A percentile compares a stretch with the other conserved stretches of the same genome.
These are phyloP conservation scores for Chirona hameri DNA, from an alignment of 2,888 invertebrate species.

Conservation along the genomic window DNA sequence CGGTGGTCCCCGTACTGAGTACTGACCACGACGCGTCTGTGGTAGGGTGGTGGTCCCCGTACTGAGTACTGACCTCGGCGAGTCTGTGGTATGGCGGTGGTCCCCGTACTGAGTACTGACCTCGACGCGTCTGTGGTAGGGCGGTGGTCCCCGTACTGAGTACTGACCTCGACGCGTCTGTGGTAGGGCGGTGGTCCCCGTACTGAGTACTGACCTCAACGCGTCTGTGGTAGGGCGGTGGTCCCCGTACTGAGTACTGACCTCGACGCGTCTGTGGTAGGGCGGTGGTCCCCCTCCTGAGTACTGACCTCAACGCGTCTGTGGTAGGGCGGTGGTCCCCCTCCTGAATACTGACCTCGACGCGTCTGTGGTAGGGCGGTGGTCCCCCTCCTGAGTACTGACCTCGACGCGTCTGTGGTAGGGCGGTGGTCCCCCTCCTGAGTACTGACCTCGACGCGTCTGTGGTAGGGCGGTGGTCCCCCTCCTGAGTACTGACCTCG, in stretches of 20 bases:
- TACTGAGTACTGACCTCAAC: slow-evolving; percentile 50
- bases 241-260: no score
- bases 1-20: not conserved
- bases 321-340: slow-evolving; percentile 60
- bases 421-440: no score
- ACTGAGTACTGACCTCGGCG: no score
- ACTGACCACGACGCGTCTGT: slow-evolving; percentile 55
- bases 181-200: not conserved
- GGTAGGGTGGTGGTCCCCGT: slow-evolving; percentile 59
- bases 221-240: slow-evolving; percentile 61
- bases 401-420: slow-evolving; percentile 58
- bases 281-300: not conserved
- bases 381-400: slow-evolving; percentile 23
- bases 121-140: slow-evolving; percentile 58
- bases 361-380: not conserved
- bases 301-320: slow-evolving; percentile 55
- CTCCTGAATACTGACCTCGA: no score
- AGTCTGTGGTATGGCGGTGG: not conserved
- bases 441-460: no score
- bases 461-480: not conserved
- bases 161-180: no score
- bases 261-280: not conserved
- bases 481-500: slow-evolving; percentile 48
- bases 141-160: no score
- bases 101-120: slow-evolving; percentile 42